Percentiles rank a stretch among this genome's conserved stretches.
Conservation (phyloP, 2,888 invertebrate species). For the Tuberolachnus salignus region DNA sequence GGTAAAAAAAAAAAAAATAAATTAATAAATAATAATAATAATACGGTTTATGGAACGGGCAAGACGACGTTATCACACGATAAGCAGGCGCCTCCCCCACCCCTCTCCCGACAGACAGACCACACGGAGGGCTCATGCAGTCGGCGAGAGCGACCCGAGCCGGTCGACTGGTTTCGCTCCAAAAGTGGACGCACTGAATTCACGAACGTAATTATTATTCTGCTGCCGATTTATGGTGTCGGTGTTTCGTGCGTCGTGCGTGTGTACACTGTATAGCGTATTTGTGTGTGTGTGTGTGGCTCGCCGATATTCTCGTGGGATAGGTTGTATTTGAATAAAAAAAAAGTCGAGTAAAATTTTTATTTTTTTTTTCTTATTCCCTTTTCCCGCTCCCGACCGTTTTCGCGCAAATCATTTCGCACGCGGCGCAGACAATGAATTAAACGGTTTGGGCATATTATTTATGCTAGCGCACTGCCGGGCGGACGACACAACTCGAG, state of each 20-base stretch:
- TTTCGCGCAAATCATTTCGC: not conserved
- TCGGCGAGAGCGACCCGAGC: not conserved
- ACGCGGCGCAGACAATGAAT: not conserved
- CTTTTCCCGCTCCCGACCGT: not conserved
- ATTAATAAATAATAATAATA: no score
- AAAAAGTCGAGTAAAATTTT: no score
- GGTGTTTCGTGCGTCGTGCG: not conserved
- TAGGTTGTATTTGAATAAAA: no score
- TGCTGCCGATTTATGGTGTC: not conserved
- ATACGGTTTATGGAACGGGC: no score
- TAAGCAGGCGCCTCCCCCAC: not conserved
- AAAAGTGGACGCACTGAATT: constrained; percentile 34
- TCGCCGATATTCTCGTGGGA: no score
- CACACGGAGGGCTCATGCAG: not conserved
- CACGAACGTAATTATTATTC: not conserved
- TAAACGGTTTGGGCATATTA: not conserved
- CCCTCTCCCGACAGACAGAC: no score
- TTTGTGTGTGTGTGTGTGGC: no score
- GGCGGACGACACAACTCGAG: not conserved
- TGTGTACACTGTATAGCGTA: not conserved
- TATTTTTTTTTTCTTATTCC: not conserved
- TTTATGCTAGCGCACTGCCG: not conserved
- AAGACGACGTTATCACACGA: not conserved
- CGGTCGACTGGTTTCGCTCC: not conserved
- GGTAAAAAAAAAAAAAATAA: no score